These are phyloP conservation scores for Solenopsis invicta DNA, from an alignment of 1,140 invertebrate genomes.

Conservation along the genomic window DNA sequence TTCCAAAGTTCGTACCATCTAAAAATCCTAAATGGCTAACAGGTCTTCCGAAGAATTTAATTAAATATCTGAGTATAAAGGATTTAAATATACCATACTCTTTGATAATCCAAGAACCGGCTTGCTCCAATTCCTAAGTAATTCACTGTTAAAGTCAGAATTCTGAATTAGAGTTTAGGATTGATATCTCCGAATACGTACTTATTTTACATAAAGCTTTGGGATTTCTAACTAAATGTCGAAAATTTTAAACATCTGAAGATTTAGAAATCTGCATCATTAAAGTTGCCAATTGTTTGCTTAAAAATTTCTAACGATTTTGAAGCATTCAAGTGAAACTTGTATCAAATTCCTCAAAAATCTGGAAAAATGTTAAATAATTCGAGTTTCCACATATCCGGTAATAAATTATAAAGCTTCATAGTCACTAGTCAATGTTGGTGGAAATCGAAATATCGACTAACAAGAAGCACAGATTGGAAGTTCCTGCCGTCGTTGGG, in stretches of 20 bases:
- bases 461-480: slow-evolving; percentile 15
- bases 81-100: background rate
- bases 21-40: background rate
- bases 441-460: slow-evolving; percentile 57
- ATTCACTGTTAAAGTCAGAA: slow-evolving; percentile 9
- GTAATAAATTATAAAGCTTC: slow-evolving; percentile 19
- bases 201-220: too few species aligned
- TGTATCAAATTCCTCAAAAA: background rate
- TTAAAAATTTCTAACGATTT: background rate
- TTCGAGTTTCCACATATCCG: background rate
- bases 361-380: slow-evolving; percentile 1
- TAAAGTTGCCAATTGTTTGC: background rate
- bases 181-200: background rate
- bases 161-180: background rate
- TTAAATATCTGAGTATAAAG: background rate
- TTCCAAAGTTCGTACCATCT: background rate
- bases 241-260: background rate
- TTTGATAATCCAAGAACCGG: background rate
- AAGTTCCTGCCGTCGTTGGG: slow-evolving; percentile 43
- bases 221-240: background rate
- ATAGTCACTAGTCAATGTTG: slow-evolving; percentile 58
- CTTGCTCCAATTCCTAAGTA: background rate
- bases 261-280: background rate
- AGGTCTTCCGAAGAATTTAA: background rate
- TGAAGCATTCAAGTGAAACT: background rate